Conservation (phyloP, 2,113 vertebrate species). For the Megaceryle torquata region DNA sequence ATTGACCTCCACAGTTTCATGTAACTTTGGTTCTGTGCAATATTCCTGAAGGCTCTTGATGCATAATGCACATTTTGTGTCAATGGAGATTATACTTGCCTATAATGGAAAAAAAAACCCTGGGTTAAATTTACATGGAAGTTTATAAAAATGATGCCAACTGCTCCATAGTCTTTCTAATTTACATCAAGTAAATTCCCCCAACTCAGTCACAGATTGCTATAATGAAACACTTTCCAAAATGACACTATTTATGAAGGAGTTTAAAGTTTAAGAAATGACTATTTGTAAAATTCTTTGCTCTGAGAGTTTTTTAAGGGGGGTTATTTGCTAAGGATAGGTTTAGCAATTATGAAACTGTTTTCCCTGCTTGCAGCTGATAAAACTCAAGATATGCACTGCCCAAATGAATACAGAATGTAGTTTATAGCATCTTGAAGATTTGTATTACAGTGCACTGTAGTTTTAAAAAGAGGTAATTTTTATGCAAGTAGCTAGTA, state of each 20-base stretch:
- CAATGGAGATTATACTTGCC: neutral
- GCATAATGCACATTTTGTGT: neutral
- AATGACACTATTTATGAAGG: neutral
- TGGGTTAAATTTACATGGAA: neutral
- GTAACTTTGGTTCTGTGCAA: neutral
- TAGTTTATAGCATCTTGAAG: conserved; percentile 5
- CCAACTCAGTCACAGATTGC: neutral
- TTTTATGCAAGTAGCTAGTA: neutral
- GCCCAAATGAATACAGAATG: conserved; percentile 53
- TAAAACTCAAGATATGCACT: conserved; percentile 69
- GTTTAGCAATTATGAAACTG: neutral
- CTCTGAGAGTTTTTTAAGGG: neutral
- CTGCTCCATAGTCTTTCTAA: neutral
- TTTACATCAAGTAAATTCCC: neutral
- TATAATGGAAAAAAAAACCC: neutral
- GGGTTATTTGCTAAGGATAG: neutral
- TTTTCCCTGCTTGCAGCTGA: neutral
- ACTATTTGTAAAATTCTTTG: neutral
- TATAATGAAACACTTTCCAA: neutral
- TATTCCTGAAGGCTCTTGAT: neutral
- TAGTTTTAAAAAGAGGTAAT: neutral
- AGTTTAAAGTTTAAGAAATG: neutral
- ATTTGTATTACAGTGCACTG: conserved; percentile 10
- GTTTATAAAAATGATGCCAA: neutral
- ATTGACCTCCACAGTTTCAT: neutral